These are phyloP conservation scores for Drosophila mimica DNA, from an alignment of 2,888 invertebrate genomes.

Conservation along the genomic window DNA sequence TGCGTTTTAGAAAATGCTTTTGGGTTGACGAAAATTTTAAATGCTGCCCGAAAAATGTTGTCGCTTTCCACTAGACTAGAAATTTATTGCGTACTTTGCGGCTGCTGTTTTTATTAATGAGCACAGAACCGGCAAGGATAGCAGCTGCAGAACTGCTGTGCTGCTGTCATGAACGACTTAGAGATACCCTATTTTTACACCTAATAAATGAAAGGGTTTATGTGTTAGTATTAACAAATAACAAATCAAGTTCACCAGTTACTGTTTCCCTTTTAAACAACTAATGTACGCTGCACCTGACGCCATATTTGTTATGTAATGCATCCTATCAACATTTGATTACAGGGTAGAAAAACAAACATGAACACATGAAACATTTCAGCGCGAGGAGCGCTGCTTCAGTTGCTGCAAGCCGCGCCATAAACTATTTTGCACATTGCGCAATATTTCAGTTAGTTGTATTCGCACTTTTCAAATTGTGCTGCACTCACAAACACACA, in stretches of 20 bases:
- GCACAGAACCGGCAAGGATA: conserved; percentile 25
- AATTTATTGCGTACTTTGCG: conserved; percentile 76
- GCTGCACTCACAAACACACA: conserved; percentile 44
- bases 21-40: conserved; percentile 24
- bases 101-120: conserved; percentile 77
- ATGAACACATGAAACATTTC: conserved; percentile 49
- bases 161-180: neutral
- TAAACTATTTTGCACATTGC: conserved; percentile 79
- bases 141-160: neutral
- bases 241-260: neutral
- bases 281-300: neutral
- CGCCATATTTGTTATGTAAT: neutral
- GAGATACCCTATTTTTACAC: conserved; percentile 3
- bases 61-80: conserved; percentile 48
- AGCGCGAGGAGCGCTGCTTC: conserved; percentile 43
- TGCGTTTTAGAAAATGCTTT: conserved; percentile 9
- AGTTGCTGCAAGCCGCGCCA: conserved; percentile 59
- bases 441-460: conserved; percentile 74
- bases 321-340: neutral
- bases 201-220: neutral
- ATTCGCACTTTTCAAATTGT: conserved; percentile 78
- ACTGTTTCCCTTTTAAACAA: neutral
- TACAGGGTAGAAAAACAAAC: conserved; percentile 40
- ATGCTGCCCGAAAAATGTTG: conserved; percentile 43
- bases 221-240: neutral